Conservation (phyloP, 2,113 vertebrate genomes). For the Alosa alosa region DNA sequence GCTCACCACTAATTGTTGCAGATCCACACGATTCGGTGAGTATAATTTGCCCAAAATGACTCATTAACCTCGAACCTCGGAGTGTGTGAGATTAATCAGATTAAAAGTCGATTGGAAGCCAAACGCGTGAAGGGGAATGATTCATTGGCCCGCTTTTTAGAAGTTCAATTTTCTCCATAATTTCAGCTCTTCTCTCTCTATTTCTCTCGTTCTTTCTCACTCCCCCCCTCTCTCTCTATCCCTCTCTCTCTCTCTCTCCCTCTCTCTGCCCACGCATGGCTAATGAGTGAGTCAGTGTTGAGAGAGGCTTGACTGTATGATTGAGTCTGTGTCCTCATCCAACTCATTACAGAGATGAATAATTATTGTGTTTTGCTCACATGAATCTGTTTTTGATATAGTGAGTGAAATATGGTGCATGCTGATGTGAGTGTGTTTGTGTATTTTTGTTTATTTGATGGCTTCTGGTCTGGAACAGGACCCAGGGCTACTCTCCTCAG, state of each 20-base stretch:
- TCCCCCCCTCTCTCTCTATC: no score
- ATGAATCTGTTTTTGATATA: neutral
- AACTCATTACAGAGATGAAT: neutral
- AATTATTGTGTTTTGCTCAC: neutral
- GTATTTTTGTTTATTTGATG: constrained; percentile 22
- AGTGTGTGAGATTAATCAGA: constrained; percentile 21
- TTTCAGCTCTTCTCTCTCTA: neutral
- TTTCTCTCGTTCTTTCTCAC: no score
- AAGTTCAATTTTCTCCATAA: constrained; percentile 1
- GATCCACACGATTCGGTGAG: constrained; percentile 58
- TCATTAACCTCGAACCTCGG: constrained; percentile 21
- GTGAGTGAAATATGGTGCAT: neutral
- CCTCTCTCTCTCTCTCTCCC: neutral
- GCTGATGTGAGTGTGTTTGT: neutral
- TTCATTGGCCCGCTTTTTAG: neutral
- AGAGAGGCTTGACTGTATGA: neutral
- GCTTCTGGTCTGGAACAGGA: constrained; percentile 57
- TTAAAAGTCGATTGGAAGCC: neutral
- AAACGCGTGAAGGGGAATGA: neutral
- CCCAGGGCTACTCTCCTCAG: constrained; percentile 67
- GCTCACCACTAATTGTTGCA: constrained; percentile 37
- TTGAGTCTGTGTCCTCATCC: neutral
- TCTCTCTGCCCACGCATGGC: neutral
- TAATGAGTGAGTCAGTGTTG: neutral
- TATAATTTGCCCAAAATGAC: constrained; percentile 20